Evolutionary conservation across 2,113 vertebrate genomes (phyloP).

Genomic region (Orycteropus afer): DNA sequence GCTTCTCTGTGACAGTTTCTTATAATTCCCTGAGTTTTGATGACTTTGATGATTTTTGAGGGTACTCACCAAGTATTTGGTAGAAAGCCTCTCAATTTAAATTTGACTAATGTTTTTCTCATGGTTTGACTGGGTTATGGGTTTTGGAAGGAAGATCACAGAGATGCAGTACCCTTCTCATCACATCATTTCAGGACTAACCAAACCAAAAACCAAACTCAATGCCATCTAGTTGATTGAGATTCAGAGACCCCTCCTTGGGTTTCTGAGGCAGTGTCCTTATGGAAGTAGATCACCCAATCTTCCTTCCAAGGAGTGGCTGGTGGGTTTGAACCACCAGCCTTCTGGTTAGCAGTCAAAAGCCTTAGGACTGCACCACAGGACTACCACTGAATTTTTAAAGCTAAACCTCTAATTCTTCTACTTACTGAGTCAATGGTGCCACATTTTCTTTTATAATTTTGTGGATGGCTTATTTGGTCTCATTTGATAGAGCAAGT

Average conservation of each 20-base stretch:
- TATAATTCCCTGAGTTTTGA: not conserved
- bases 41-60: not conserved
- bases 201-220: no score
- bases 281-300: no score
- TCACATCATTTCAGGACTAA: no score
- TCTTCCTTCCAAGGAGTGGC: no score
- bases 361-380: no score
- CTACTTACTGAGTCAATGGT: not conserved
- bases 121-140: not conserved
- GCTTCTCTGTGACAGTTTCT: not conserved
- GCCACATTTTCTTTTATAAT: not conserved
- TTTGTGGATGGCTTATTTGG: not conserved
- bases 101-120: not conserved
- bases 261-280: no score
- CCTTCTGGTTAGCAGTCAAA: no score
- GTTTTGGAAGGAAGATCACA: no score
- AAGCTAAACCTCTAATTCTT: not conserved
- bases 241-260: no score
- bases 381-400: not conserved
- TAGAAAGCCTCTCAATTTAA: not conserved
- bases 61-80: not conserved
- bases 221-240: no score
- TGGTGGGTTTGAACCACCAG: no score
- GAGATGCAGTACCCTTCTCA: no score
- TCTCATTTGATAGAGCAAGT: not conserved